Evolutionary conservation across 2,113 vertebrate species (phyloP), one percentile per base, ranked within the genome.

Genomic region (Microcebus murinus): DNA sequence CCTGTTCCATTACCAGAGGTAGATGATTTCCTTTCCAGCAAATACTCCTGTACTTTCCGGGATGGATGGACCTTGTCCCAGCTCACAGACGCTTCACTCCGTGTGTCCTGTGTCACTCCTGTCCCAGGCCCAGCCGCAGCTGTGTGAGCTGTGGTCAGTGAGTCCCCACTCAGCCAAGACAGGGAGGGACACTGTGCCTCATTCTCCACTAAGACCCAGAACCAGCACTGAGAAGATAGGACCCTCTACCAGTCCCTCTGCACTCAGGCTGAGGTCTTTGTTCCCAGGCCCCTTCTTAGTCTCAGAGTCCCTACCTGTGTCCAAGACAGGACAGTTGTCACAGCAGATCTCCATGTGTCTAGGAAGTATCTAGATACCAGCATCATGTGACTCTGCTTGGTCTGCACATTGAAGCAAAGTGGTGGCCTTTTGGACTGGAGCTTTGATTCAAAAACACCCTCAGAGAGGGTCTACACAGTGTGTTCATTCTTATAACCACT

Each of bases 1-100:
- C 70, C 68, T 67, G 81, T 81, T 91, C 63, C 83, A 45, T 93
- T 65, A 90, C 63, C 57, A 91, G 74, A 81, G 70, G 65, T 70
- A 61, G 82, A 57, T 42, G 71, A 57, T 55, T 90, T 93, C 74
- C 87, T 91, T 91, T 70, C 93, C 87, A 84, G 61, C 57, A 68
- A 90, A 84, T 68, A 48, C 45, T 81, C 87, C 65, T 85, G 61
- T 25, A 13, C 29, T 79, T 77, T 50, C 71, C 5, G 2, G 45
- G 29, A 70, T 48, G 50, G 67, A n/a, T 31, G 29, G 77, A 59
- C 15, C 71, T 77, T 12, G 31, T 65, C 17, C 63, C 20, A n/a
- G 63, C 31, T 61, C 79, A 55, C 18, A 88, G 88, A 81, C 21
- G 25, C 61, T 77, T 88, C 80, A 29, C 0, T 7, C 11, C 34